phyloP scores from a whole-genome alignment of 2,113 vertebrate genomes.

The Ornithorhynchus anatinus region DNA sequence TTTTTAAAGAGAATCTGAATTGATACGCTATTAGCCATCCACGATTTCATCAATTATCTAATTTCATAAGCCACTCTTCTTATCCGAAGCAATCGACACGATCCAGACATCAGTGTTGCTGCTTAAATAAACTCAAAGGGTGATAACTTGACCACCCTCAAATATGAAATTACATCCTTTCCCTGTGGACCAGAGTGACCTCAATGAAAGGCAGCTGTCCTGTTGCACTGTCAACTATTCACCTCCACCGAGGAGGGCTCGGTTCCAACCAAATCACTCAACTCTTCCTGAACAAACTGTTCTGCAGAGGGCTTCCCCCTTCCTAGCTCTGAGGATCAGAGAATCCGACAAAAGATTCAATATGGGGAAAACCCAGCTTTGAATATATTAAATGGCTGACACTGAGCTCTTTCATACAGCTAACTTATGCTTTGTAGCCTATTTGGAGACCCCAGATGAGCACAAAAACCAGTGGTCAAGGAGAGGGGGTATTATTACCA shows the following conservation, averaged over 20 bases:
- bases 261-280: background rate
- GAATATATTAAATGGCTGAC: background rate
- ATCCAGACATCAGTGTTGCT: background rate
- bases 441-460: background rate
- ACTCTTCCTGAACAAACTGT: background rate
- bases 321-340: background rate
- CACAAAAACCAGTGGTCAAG: conserved; percentile 1
- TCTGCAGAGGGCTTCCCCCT: background rate
- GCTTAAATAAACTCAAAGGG: background rate
- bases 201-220: background rate
- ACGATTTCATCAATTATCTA: too few species aligned
- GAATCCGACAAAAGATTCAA: background rate
- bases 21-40: too few species aligned
- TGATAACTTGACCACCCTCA: background rate
- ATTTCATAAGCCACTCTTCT: too few species aligned
- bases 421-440: background rate
- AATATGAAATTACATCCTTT: background rate
- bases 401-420: conserved; percentile 27
- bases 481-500: background rate
- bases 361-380: background rate
- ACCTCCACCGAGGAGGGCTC: background rate
- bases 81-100: too few species aligned
- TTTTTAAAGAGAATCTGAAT: too few species aligned
- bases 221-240: background rate
- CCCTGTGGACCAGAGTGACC: background rate